Evolutionary conservation across 2,113 vertebrate genomes (phyloP).

Genomic region (Xerus inauris): DNA sequence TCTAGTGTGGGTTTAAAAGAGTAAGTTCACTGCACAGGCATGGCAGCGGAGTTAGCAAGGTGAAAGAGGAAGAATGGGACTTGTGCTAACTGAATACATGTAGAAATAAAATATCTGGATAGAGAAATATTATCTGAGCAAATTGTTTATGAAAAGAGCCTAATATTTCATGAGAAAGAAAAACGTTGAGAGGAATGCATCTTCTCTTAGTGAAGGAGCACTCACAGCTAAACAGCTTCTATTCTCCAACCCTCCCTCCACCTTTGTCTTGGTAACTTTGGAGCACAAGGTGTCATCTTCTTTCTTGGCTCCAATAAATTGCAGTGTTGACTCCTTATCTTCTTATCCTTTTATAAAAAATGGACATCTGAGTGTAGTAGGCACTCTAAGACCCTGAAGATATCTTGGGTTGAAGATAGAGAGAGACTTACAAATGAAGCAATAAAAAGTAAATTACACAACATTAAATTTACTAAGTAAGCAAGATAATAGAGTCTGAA

Average conservation of each 20-base stretch:
- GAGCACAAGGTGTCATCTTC: slow-evolving; percentile 23
- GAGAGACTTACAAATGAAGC: slow-evolving; percentile 79
- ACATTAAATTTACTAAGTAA: slow-evolving; percentile 83
- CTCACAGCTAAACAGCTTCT: slow-evolving; percentile 47
- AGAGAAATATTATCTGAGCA: neutral
- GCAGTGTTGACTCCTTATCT: slow-evolving; percentile 46
- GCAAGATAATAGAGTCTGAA: slow-evolving; percentile 78
- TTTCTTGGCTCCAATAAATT: slow-evolving; percentile 64
- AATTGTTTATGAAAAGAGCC: slow-evolving; percentile 11
- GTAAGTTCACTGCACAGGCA: neutral
- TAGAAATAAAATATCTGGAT: neutral
- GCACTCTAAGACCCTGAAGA: slow-evolving; percentile 68
- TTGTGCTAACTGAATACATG: neutral
- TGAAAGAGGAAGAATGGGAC: neutral
- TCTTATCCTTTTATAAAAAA: slow-evolving; percentile 78
- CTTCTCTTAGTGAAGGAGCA: slow-evolving; percentile 60
- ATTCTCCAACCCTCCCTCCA: slow-evolving; percentile 12
- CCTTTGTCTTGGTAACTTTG: slow-evolving; percentile 67
- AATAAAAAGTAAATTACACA: slow-evolving; percentile 83
- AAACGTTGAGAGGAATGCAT: slow-evolving; percentile 3
- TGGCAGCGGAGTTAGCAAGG: neutral
- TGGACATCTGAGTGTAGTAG: slow-evolving; percentile 61
- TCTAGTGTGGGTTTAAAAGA: neutral
- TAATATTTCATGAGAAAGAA: neutral
- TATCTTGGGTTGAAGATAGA: slow-evolving; percentile 55